A percentile compares a stretch with the other conserved stretches of the same genome.
Evolutionary conservation across 2,113 vertebrate species (phyloP).

Genomic region (Pterocles burchelli): DNA sequence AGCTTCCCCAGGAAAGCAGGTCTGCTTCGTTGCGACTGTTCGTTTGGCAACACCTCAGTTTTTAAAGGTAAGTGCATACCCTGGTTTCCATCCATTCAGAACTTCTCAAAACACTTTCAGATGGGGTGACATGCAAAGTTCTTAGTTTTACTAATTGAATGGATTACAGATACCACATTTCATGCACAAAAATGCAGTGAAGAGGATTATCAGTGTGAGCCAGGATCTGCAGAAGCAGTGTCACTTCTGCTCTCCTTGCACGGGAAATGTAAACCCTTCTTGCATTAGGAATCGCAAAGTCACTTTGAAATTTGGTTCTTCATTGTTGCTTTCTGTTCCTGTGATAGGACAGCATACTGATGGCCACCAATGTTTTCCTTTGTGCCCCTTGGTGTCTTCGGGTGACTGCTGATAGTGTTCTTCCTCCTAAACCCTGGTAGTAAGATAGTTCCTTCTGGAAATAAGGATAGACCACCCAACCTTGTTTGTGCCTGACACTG

Average conservation of each 20-base stretch:
- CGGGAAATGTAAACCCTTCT: not conserved
- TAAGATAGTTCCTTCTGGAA: not conserved
- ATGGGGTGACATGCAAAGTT: not conserved
- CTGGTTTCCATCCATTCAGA: not conserved
- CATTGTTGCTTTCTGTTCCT: not conserved
- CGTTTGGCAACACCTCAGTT: conserved; percentile 84
- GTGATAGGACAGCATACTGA: rapidly evolving
- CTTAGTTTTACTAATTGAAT: conserved; percentile 48
- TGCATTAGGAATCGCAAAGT: not conserved
- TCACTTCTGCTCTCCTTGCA: not conserved
- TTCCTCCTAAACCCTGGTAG: not conserved
- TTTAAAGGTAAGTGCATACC: conserved; percentile 73
- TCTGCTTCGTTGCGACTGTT: conserved; percentile 83
- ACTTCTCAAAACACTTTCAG: not conserved
- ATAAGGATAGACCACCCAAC: not conserved
- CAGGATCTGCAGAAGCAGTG: not conserved
- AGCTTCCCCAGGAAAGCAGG: conserved; percentile 71
- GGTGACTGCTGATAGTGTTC: not conserved
- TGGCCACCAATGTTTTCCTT: not conserved
- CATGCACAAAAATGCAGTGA: conserved; percentile 35
- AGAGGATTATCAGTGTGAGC: not conserved
- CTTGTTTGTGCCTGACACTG: not conserved
- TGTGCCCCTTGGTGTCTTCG: not conserved
- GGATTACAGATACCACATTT: conserved; percentile 53
- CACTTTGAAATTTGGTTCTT: not conserved